Conservation (phyloP, 2,888 invertebrate genomes). For the Drosophila mayaguana region DNA sequence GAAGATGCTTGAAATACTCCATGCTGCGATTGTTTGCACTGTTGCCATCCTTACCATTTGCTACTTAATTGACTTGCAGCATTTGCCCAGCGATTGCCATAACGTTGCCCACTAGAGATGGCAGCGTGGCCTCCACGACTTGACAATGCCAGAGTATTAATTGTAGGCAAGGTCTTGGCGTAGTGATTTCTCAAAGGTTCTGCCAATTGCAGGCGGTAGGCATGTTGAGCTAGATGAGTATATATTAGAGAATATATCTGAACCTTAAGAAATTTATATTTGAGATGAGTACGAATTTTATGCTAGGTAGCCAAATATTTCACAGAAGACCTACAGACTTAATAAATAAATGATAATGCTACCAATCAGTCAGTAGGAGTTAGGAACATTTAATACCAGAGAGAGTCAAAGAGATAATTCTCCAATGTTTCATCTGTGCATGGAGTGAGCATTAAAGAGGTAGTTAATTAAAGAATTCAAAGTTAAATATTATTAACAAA, state of each 20-base stretch:
- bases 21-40: slow-evolving; percentile 73
- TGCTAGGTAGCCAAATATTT: too few species aligned
- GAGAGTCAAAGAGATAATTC: too few species aligned
- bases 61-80: slow-evolving; percentile 81
- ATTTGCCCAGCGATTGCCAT: slow-evolving; percentile 54
- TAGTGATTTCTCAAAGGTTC: not conserved
- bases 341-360: not conserved
- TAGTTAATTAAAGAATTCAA: too few species aligned
- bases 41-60: slow-evolving; percentile 74
- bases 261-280: too few species aligned
- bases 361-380: too few species aligned
- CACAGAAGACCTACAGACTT: too few species aligned
- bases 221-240: not conserved
- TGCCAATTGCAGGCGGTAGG: not conserved
- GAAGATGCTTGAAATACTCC: slow-evolving; percentile 69
- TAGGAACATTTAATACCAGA: too few species aligned
- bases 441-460: too few species aligned
- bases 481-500: too few species aligned
- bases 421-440: too few species aligned
- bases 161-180: not conserved
- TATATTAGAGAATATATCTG: not conserved
- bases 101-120: slow-evolving; percentile 47
- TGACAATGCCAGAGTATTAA: not conserved
- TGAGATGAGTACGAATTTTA: too few species aligned
- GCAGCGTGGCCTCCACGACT: slow-evolving; percentile 1